Base-by-base conservation (phyloP, 2,888 invertebrate genomes). In the Panorpa germanica region DNA sequence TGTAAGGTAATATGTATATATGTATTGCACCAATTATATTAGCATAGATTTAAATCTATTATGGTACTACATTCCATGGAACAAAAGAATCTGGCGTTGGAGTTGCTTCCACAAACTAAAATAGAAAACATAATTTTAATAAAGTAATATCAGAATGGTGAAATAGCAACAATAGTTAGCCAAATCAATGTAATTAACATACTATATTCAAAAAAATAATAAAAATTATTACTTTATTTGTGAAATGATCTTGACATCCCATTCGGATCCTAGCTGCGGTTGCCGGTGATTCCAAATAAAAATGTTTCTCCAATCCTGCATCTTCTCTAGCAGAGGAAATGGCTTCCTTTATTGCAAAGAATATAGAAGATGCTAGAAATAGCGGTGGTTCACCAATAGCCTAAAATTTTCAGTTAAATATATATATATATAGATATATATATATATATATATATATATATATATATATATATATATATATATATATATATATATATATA, bases 351-450 rank as follows among this genome's bases (percentile, higher is more conserved):
- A 85, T 78, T 1, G 86, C 88, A 45, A 80, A 85, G 50, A 78
- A 77, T 1, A 68, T 69, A 0, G 83, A 73, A 10, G 73, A 63
- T 1, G 85, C 80, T 36, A 86, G 54, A 47, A 86, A 82, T 10
- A 90, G 48, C 0, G 90, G 88, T 1, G 90, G 90, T 50, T 90
- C 90, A 5, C 88, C 88, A 15, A 88, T 73, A 37, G 82, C 88
- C 81, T 82, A 43, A 5, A 57, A 55, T 35, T 39, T 34, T 16
- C 23, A 32, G n/a, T n/a, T n/a, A n/a, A n/a, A n/a, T n/a, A n/a
- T n/a, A n/a, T n/a, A n/a, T n/a, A n/a, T n/a, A n/a, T n/a, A n/a
- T n/a, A n/a, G n/a, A n/a, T n/a, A n/a, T n/a, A n/a, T n/a, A n/a
- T n/a, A n/a, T n/a, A 19, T 29, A n/a, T 11, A 29, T 8, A 21